These are phyloP conservation scores for Diplolepis rosae DNA, from an alignment of 2,888 invertebrate species.

Conservation along the genomic window DNA sequence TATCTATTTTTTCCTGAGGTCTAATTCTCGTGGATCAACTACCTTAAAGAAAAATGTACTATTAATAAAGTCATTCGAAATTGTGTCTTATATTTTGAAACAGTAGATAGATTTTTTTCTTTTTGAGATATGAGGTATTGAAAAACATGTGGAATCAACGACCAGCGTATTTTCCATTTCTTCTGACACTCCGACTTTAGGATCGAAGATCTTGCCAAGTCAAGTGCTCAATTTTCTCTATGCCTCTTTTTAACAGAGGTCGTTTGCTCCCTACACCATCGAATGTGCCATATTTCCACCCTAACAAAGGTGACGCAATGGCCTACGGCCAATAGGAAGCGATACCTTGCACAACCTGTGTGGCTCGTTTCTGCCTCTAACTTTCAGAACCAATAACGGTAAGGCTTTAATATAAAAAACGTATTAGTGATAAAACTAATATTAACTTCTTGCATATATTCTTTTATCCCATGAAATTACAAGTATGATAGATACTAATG, in stretches of 20 bases:
- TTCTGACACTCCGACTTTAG: neutral
- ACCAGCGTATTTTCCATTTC: neutral
- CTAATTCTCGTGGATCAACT: no score
- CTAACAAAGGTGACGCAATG: neutral
- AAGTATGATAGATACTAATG: no score
- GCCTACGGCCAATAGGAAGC: neutral
- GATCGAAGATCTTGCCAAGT: neutral
- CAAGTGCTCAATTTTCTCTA: neutral
- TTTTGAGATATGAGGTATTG: neutral
- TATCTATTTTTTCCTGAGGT: no score
- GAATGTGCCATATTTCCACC: neutral
- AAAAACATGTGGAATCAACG: neutral
- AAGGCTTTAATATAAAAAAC: no score
- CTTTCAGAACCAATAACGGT: neutral
- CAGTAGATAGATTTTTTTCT: no score
- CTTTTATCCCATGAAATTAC: no score
- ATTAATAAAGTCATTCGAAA: no score
- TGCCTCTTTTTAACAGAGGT: neutral
- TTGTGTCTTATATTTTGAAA: no score
- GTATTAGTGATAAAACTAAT: no score
- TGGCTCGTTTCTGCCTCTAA: neutral
- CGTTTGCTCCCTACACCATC: neutral
- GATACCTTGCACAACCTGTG: neutral
- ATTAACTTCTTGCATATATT: no score
- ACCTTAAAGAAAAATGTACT: no score